These are phyloP conservation scores for Halcyon malimbica DNA, from an alignment of 2,113 vertebrate genomes.

Conservation along the genomic window DNA sequence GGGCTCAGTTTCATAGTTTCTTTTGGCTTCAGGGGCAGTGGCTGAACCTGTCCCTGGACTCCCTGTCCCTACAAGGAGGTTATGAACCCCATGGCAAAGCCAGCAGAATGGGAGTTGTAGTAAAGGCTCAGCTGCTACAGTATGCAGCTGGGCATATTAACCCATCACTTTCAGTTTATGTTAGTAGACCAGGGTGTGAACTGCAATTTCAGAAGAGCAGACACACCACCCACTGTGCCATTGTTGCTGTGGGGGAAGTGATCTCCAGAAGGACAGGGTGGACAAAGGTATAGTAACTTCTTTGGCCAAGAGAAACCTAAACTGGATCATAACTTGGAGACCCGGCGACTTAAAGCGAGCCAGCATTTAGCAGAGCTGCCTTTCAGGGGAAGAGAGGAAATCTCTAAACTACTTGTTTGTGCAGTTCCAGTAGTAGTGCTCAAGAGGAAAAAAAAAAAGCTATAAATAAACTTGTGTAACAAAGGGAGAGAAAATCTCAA, in stretches of 20 bases:
- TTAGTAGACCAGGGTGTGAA: not conserved
- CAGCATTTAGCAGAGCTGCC: not conserved
- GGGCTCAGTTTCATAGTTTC: not conserved
- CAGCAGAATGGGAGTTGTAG: not conserved
- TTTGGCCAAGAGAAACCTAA: not conserved
- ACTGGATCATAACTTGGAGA: not conserved
- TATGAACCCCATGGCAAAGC: not conserved
- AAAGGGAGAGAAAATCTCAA: not conserved
- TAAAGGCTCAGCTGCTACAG: not conserved
- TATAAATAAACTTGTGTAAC: not conserved
- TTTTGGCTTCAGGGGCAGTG: not conserved
- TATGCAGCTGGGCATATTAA: not conserved
- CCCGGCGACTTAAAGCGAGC: not conserved
- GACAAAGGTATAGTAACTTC: not conserved
- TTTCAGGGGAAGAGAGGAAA: not conserved
- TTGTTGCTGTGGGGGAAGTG: not conserved
- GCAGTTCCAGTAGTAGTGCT: not conserved
- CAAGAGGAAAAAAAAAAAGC: not conserved
- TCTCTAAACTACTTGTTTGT: not conserved
- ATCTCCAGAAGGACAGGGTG: not conserved
- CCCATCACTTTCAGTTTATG: not conserved
- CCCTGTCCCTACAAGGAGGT: not conserved
- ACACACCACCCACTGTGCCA: not conserved
- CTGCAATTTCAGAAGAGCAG: not conserved
- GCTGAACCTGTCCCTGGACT: not conserved